A percentile compares a stretch with the other conserved stretches of the same genome.
Evolutionary conservation across 2,888 invertebrate species (phyloP).

Genomic region (Clitarchus hookeri): DNA sequence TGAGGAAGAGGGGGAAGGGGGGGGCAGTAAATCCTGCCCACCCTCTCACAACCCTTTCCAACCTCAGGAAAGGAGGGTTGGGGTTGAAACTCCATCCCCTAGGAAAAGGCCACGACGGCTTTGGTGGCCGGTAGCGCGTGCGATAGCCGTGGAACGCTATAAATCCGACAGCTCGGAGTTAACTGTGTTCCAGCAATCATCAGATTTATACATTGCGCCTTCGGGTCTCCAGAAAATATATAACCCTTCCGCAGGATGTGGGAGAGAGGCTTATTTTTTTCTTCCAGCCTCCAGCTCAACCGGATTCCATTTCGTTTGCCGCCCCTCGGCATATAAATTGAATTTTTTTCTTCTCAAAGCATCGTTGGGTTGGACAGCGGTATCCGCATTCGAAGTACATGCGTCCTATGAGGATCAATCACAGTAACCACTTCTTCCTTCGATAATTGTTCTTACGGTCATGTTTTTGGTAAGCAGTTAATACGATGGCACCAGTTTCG

Average conservation of each 20-base stretch:
- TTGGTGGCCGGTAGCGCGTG: neutral
- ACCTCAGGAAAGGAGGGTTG: neutral
- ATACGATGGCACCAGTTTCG: no score
- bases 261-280: neutral
- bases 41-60: neutral
- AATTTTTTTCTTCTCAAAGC: no score
- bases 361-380: no score
- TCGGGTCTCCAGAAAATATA: conserved; percentile 2
- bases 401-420: no score
- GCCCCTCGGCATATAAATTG: no score
- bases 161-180: conserved; percentile 2
- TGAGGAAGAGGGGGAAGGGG: no score
- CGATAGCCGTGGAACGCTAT: neutral
- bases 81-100: neutral
- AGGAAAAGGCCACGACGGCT: neutral
- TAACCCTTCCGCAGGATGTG: neutral
- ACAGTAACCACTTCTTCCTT: no score
- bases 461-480: no score
- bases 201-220: conserved; percentile 4
- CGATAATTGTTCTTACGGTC: no score
- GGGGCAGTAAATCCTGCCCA: neutral
- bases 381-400: no score
- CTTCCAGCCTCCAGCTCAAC: no score
- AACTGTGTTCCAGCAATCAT: conserved; percentile 4
- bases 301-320: no score